A percentile compares a stretch with the other conserved stretches of the same genome.
phyloP scores from a whole-genome alignment of 1,140 invertebrate species.

The Chironomus tepperi region DNA sequence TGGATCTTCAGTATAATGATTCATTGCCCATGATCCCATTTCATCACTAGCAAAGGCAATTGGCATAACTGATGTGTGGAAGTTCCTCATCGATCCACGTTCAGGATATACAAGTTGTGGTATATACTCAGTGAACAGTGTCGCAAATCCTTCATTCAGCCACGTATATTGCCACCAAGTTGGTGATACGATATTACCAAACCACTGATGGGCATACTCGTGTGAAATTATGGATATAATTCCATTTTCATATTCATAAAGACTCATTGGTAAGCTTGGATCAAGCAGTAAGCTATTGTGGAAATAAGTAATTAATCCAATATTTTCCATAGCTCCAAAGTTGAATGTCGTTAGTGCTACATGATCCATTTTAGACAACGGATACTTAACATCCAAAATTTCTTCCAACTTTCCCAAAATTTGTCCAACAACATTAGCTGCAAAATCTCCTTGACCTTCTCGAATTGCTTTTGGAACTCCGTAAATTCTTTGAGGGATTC shows the following conservation, averaged over 20 bases:
- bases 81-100: not conserved
- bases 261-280: slow-evolving; percentile 29
- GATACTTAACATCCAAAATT: slow-evolving; percentile 67
- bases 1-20: not conserved
- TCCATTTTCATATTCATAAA: slow-evolving; percentile 29
- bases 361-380: slow-evolving; percentile 72
- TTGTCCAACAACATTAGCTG: slow-evolving; percentile 55
- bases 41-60: not conserved
- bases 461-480: not conserved
- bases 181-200: slow-evolving; percentile 43
- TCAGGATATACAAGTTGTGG: not conserved
- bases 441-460: slow-evolving; percentile 29
- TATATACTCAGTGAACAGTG: slow-evolving; percentile 31
- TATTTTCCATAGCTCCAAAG: slow-evolving; percentile 89
- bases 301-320: slow-evolving; percentile 84
- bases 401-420: slow-evolving; percentile 69
- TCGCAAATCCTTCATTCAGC: slow-evolving; percentile 38
- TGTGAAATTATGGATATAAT: slow-evolving; percentile 30
- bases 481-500: not conserved
- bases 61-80: not conserved
- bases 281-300: slow-evolving; percentile 46
- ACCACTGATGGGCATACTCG: slow-evolving; percentile 43
- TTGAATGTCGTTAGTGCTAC: slow-evolving; percentile 85
- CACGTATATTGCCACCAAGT: slow-evolving; percentile 40
- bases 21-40: not conserved